Percentiles rank a stretch among this genome's conserved stretches.
Evolutionary conservation across 2,888 invertebrate genomes (phyloP).

Genomic region (Polydrusus pterygomalis): DNA sequence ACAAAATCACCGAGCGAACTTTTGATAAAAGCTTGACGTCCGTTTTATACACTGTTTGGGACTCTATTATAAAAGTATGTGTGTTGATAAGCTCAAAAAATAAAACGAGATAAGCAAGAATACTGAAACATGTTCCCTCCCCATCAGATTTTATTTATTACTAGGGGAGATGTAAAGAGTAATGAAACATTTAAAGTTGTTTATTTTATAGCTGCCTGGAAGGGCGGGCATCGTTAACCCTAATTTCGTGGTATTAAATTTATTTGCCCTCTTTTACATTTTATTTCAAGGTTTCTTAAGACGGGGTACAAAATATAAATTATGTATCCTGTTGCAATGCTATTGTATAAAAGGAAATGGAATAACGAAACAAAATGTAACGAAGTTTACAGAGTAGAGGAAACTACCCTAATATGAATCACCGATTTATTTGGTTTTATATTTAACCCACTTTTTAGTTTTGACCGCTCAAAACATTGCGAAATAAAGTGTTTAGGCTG

Average conservation of each 20-base stretch:
- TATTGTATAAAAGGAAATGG: no score
- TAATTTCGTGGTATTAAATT: slow-evolving; percentile 17
- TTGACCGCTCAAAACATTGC: no score
- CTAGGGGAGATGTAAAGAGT: background rate
- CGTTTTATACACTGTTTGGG: background rate
- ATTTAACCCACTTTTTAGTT: no score
- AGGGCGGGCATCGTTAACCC: slow-evolving; percentile 3
- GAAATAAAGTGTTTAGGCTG: no score
- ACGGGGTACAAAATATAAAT: background rate
- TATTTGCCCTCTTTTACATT: slow-evolving; percentile 2
- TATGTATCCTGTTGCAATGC: background rate
- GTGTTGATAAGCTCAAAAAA: background rate
- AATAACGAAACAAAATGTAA: no score
- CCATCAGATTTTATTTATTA: slow-evolving; percentile 17
- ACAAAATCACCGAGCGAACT: background rate
- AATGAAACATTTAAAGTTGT: slow-evolving; percentile 24
- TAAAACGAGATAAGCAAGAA: background rate
- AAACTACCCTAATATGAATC: no score
- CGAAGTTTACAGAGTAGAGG: no score
- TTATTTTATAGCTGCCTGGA: slow-evolving; percentile 17
- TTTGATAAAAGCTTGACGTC: background rate
- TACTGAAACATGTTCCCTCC: background rate
- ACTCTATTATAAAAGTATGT: background rate
- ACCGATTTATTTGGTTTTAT: no score
- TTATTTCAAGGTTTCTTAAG: background rate